Base-by-base conservation (phyloP, 2,797 vertebrate genomes). In the Eulemur albifrons region DNA sequence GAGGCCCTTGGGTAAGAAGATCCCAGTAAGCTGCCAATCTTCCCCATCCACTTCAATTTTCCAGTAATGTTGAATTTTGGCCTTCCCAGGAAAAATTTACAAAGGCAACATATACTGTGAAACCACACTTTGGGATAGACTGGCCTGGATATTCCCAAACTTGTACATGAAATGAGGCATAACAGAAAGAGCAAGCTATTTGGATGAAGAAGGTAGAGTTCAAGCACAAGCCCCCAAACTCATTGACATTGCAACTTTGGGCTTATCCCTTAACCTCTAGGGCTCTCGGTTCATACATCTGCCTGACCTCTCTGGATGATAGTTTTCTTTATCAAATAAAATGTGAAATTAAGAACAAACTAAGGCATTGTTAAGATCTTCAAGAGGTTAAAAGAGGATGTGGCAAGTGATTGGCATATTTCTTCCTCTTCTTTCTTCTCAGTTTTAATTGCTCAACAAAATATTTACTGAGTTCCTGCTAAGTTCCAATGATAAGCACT, bases 201-300 rank as follows among this genome's bases (percentile, higher is more conserved):
- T 63, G 50, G 21, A 82, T 45, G 13, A 43, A 82, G 57, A 67
- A 85, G 6, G 10, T 21, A 48, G 45, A 70, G 12, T 75, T 87
- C 43, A 63, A 91, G 27, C 5, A 23, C 38, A 80, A 54, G 23
- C 25, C 21, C 23, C n/a, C 11, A 93, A 2, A 57, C 38, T 73
- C 38, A 77, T 13, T 65, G 69, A 27, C 38, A 25, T 10, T 82
- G 20, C 21, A 63, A 75, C n/a, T 4, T 69, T 14, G n/a, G 48
- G 8, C 17, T 93, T 97, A 93, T 97, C 91, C 76, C 93, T 97
- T 96, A 93, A 67, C 84, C 67, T 95, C 83, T 94, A 90, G 85
- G 6, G 69, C 30, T 96, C 97, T 97, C 94, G 93, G 90, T 97
- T 97, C 45, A 61, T 13, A 76, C 3, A 23, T 59, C 52, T 72